These are phyloP conservation scores for Nyctereutes procyonoides DNA, from an alignment of 2,113 vertebrate genomes.

Conservation along the genomic window DNA sequence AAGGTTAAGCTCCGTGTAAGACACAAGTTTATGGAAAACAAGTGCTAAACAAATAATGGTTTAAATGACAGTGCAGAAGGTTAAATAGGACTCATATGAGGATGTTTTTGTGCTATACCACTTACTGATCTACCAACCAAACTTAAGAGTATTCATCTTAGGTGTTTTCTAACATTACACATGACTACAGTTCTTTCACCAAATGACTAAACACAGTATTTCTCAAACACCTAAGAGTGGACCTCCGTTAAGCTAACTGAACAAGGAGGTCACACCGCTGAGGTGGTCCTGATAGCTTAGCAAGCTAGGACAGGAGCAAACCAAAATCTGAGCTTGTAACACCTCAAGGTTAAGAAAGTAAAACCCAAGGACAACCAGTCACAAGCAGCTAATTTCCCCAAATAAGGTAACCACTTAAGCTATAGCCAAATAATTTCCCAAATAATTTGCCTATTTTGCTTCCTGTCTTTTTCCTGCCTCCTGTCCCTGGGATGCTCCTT, in stretches of 20 bases:
- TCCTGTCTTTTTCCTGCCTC: neutral
- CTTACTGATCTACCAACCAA: slow-evolving; percentile 58
- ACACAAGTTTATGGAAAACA: neutral
- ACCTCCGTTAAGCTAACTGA: slow-evolving; percentile 26
- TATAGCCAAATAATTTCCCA: neutral
- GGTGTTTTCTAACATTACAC: slow-evolving; percentile 60
- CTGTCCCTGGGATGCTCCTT: neutral
- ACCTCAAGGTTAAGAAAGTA: neutral
- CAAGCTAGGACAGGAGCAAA: neutral
- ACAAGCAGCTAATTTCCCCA: neutral
- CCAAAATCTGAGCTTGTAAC: neutral
- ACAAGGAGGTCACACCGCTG: neutral
- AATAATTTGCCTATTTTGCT: neutral
- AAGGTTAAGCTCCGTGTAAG: slow-evolving; percentile 37
- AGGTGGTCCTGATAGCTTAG: neutral
- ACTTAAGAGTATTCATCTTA: slow-evolving; percentile 75
- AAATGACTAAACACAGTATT: slow-evolving; percentile 35
- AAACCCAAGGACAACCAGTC: neutral
- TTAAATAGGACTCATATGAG: slow-evolving; percentile 66
- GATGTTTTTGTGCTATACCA: slow-evolving; percentile 44
- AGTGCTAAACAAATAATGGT: slow-evolving; percentile 3
- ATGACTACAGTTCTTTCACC: slow-evolving; percentile 58
- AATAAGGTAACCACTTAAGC: neutral
- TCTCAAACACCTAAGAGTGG: slow-evolving; percentile 70
- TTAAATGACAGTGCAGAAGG: slow-evolving; percentile 42